Evolutionary conservation across 35 echinoderm and acorn worm genomes (phyloP), one percentile per base, ranked within the genome.

Genomic region (Ophioderma brevispina): DNA sequence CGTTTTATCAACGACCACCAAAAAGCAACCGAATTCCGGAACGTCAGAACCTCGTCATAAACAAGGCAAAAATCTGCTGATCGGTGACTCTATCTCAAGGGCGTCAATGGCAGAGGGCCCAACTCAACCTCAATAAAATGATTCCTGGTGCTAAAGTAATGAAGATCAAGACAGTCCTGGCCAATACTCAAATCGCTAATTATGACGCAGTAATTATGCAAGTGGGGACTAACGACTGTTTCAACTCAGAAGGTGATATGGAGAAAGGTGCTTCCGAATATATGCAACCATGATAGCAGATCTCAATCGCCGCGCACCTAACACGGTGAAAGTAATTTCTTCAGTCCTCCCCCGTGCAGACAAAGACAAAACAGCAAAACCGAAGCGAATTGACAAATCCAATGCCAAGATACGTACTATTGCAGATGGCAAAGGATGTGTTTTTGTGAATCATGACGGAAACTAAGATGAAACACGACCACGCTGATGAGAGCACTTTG

Each of bases 51-150:
- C 10, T 70, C 59, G 28, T 4, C 59, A 70, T 6, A 8, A 46
- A 25, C 10, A 25, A 36, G 55, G 32, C n/a, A n/a, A 88, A 32
- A 78, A 14, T 19, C 78, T 89, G 25, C 32, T 89, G 25, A 89
- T 89, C 31, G 87, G 87, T 11, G 87, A 89, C 38, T 89, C 87
- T 0, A 63, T 89, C 13, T 89, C n/a, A 81, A 38, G 37, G 52
- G 81, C 79, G 33, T 89, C 31, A 89, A 55, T 40, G 78, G 59
- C 25, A 14, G 49, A 39, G 87, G 87, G 17, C 87, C 81, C n/a
- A 23, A 64, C 33, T 37, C 17, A 1, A 80, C 78, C 17, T 34
- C 34, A n/a, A 39, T 81, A 19, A 89, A 81, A 36, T 81, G 77
- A 21, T 55, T 89, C 46, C 78, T 25, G 78, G 78, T 33, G 87